A percentile compares a stretch with the other conserved stretches of the same genome.
phyloP scores from a whole-genome alignment of 2,888 invertebrate species.

The Yponomeuta plumbellus region DNA sequence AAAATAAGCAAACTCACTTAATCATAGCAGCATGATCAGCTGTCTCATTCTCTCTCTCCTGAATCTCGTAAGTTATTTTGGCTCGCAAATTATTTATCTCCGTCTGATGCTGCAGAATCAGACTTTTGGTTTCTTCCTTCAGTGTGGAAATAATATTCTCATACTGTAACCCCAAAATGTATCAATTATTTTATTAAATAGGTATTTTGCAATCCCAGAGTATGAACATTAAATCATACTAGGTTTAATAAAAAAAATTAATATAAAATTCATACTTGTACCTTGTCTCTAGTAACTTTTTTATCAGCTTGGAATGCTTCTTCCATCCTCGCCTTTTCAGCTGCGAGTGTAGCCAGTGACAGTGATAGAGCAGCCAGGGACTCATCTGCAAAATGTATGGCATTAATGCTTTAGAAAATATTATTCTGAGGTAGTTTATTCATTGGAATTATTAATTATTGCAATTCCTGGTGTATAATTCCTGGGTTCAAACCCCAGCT shows the following conservation, averaged over 20 bases:
- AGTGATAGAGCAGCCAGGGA: constrained; percentile 79
- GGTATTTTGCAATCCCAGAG: not conserved
- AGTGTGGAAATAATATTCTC: constrained; percentile 76
- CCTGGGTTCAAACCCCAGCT: too few species aligned
- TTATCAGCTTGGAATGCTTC: constrained; percentile 86
- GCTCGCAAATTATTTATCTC: constrained; percentile 83
- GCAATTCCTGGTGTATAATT: too few species aligned
- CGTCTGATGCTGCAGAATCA: constrained; percentile 72
- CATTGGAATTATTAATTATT: too few species aligned
- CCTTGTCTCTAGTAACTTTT: constrained; percentile 75
- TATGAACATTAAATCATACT: not conserved
- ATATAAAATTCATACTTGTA: constrained; percentile 34
- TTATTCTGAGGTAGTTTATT: too few species aligned
- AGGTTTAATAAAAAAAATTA: not conserved
- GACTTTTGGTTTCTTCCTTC: constrained; percentile 76
- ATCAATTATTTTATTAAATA: not conserved
- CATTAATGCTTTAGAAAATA: not conserved
- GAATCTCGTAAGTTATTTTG: constrained; percentile 84
- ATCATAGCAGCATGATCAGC: constrained; percentile 86
- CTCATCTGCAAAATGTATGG: constrained; percentile 42
- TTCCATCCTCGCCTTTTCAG: constrained; percentile 91
- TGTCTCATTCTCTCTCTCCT: constrained; percentile 88
- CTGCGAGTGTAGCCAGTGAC: constrained; percentile 85
- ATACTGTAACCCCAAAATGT: constrained; percentile 58
- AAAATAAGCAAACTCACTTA: constrained; percentile 56